These are phyloP conservation scores for Acronicta alni DNA, from an alignment of 2,888 invertebrate genomes.

Conservation along the genomic window DNA sequence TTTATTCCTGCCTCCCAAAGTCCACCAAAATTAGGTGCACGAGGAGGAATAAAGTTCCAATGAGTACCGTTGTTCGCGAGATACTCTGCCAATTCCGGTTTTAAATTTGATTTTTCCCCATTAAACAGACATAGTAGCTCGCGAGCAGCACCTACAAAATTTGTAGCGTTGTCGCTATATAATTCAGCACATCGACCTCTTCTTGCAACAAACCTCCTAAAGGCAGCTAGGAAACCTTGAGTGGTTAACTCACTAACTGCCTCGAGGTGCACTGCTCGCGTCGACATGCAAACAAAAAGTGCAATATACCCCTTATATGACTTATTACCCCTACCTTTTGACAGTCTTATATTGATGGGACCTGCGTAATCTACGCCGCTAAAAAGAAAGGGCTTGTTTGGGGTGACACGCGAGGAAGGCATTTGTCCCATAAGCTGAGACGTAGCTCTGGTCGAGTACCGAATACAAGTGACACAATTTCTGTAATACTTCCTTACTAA, in stretches of 20 bases:
- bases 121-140: not conserved
- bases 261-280: not conserved
- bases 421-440: constrained; percentile 13
- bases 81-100: not conserved
- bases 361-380: constrained; percentile 9
- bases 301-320: not conserved
- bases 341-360: not conserved
- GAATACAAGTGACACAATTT: constrained; percentile 1
- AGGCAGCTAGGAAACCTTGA: not conserved
- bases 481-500: not conserved
- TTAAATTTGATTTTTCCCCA: not conserved
- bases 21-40: not conserved
- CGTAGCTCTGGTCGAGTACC: not conserved
- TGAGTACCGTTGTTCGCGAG: not conserved
- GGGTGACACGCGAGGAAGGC: constrained; percentile 1
- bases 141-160: constrained; percentile 1
- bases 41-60: constrained; percentile 4
- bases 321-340: not conserved
- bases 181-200: not conserved
- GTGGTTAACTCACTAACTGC: not conserved
- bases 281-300: not conserved
- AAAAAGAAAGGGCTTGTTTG: constrained; percentile 3
- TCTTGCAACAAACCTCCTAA: too few relatives aligned
- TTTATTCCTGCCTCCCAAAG: not conserved
- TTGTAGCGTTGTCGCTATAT: constrained; percentile 1